These are phyloP conservation scores for Anorthoa munda DNA, from an alignment of 2,888 invertebrate genomes.

Conservation along the genomic window DNA sequence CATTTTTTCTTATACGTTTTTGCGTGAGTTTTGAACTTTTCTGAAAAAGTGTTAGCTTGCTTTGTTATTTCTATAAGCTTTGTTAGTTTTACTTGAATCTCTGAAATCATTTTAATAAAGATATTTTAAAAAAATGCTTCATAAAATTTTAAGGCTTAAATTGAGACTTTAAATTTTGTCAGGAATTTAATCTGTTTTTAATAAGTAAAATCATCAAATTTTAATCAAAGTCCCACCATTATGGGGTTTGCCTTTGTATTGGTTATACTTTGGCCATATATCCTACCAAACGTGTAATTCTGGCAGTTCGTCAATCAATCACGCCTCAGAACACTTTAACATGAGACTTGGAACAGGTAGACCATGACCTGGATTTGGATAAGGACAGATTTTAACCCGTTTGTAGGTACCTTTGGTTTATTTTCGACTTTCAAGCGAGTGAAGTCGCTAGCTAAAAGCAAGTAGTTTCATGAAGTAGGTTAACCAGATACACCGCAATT, in stretches of 20 bases:
- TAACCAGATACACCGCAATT: background rate
- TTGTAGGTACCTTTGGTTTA: no score
- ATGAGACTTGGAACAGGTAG: background rate
- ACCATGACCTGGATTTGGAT: no score
- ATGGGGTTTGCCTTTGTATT: no score
- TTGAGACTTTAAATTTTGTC: no score
- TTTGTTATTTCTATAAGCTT: slow-evolving; percentile 8
- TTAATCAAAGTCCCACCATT: no score
- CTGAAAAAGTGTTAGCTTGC: background rate
- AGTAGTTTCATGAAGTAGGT: no score
- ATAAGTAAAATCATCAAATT: no score
- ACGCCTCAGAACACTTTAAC: background rate
- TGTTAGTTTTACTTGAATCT: background rate
- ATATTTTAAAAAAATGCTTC: background rate
- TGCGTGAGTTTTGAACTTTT: background rate
- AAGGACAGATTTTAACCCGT: no score
- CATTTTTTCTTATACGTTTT: slow-evolving; percentile 7
- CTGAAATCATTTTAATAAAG: background rate
- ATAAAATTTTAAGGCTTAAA: background rate
- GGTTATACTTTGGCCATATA: background rate
- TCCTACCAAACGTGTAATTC: background rate
- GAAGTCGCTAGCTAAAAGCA: no score
- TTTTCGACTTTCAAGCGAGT: no score
- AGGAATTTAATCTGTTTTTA: no score
- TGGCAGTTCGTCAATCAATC: background rate